Evolutionary conservation across 2,797 vertebrate species (phyloP).

Genomic region (Denticeps clupeoides): DNA sequence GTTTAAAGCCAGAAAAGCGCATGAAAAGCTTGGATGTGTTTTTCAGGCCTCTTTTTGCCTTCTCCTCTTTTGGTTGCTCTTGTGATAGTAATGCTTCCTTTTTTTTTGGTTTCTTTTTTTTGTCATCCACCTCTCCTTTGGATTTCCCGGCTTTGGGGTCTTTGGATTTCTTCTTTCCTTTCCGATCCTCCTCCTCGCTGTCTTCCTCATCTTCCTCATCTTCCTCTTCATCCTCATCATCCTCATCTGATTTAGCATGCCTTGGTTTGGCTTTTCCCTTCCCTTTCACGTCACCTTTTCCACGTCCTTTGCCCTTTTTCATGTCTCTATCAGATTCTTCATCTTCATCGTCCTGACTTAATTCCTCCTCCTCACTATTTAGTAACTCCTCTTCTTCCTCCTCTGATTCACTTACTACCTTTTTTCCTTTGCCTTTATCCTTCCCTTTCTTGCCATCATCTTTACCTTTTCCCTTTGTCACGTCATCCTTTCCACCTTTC

Average conservation of each 20-base stretch:
- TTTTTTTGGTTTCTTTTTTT: conserved; percentile 62
- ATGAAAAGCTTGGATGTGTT: conserved; percentile 84
- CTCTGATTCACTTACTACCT: conserved; percentile 62
- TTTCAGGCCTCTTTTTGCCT: conserved; percentile 69
- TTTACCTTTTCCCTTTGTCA: conserved; percentile 43
- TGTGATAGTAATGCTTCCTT: conserved; percentile 40
- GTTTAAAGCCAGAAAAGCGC: conserved; percentile 73
- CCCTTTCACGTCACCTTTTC: conserved; percentile 39
- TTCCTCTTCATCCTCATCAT: conserved; percentile 57
- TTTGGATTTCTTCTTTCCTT: conserved; percentile 57
- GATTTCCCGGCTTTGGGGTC: conserved; percentile 49
- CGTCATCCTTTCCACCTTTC: conserved; percentile 41
- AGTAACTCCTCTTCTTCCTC: conserved; percentile 60
- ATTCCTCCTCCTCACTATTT: conserved; percentile 57
- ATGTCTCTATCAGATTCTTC: conserved; percentile 50
- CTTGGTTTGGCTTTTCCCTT: conserved; percentile 43
- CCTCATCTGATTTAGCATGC: conserved; percentile 43
- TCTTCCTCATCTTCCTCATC: conserved; percentile 49
- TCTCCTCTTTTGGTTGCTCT: conserved; percentile 33
- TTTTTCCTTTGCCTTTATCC: conserved; percentile 61
- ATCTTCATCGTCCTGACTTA: conserved; percentile 54
- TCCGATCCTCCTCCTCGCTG: conserved; percentile 48
- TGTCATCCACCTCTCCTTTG: conserved; percentile 37
- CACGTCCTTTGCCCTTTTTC: conserved; percentile 46
- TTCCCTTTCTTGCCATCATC: conserved; percentile 35